A percentile compares a stretch with the other conserved stretches of the same genome.
Evolutionary conservation across 2,113 vertebrate genomes (phyloP).

Genomic region (Albula goreensis): DNA sequence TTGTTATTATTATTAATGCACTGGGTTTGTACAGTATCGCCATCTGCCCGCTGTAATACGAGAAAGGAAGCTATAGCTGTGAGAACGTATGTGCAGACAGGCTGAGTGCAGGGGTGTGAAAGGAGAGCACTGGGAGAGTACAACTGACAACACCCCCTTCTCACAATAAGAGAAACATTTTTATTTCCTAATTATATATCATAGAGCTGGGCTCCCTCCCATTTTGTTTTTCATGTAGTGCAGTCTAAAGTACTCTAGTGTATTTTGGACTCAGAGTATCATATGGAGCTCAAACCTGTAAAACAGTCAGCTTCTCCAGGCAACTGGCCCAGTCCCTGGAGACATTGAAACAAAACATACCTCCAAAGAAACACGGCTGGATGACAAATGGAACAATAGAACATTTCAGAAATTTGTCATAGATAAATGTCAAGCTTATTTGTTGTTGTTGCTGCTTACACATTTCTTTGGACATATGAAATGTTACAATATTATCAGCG

Average conservation of each 20-base stretch:
- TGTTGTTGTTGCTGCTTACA: neutral
- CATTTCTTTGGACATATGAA: neutral
- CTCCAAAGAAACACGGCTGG: neutral
- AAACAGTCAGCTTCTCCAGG: neutral
- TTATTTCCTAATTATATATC: neutral
- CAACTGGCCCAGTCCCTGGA: neutral
- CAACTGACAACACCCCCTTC: neutral
- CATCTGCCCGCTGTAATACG: neutral
- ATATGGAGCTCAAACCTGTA: neutral
- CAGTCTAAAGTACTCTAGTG: neutral
- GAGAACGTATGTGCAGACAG: neutral
- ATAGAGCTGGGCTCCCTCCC: neutral
- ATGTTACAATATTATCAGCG: neutral
- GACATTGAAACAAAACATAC: neutral
- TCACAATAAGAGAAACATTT: neutral
- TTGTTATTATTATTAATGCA: conserved; percentile 77
- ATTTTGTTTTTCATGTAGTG: neutral
- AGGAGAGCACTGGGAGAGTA: neutral
- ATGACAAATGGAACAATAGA: neutral
- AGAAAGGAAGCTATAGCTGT: neutral
- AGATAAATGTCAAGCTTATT: neutral
- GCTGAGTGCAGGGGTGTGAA: neutral
- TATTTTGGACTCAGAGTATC: neutral
- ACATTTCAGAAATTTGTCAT: neutral
- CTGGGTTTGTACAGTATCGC: conserved; percentile 44